Evolutionary conservation across 1,140 invertebrate genomes (phyloP).

Genomic region (Caenorhabditis brenneri): DNA sequence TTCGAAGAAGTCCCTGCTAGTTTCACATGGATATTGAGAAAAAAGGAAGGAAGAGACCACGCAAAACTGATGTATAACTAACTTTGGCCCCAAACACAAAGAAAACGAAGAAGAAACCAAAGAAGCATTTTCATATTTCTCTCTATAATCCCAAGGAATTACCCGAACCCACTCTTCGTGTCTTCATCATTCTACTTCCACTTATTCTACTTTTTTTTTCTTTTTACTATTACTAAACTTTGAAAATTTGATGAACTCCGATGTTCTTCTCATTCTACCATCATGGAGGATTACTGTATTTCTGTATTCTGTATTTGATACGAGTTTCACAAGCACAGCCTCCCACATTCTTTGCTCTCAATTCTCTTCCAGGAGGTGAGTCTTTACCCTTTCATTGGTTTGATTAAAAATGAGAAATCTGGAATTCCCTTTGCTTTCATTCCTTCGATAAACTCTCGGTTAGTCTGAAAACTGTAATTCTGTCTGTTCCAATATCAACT

Average conservation of each 20-base stretch:
- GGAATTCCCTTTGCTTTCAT: no score
- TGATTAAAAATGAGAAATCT: no score
- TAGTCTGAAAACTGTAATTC: no score
- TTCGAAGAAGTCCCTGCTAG: neutral
- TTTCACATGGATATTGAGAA: slow-evolving; percentile 3
- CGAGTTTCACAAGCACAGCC: slow-evolving; percentile 19
- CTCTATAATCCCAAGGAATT: slow-evolving; percentile 37
- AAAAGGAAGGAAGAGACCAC: neutral
- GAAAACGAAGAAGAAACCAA: neutral
- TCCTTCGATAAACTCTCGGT: no score
- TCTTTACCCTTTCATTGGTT: neutral
- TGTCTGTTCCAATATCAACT: no score
- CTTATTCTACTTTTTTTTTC: neutral
- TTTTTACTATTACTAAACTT: neutral
- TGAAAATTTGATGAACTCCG: neutral
- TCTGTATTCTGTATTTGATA: neutral
- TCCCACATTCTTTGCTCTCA: slow-evolving; percentile 23
- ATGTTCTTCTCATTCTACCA: neutral
- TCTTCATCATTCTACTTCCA: neutral
- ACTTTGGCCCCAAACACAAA: slow-evolving; percentile 16
- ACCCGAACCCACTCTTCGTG: neutral
- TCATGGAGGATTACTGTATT: slow-evolving; percentile 16
- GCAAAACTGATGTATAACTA: slow-evolving; percentile 31
- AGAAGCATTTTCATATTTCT: slow-evolving; percentile 26
- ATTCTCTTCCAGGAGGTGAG: neutral